Evolutionary conservation across 2,113 vertebrate species (phyloP).

Genomic region (cattle (Bos taurus)): DNA sequence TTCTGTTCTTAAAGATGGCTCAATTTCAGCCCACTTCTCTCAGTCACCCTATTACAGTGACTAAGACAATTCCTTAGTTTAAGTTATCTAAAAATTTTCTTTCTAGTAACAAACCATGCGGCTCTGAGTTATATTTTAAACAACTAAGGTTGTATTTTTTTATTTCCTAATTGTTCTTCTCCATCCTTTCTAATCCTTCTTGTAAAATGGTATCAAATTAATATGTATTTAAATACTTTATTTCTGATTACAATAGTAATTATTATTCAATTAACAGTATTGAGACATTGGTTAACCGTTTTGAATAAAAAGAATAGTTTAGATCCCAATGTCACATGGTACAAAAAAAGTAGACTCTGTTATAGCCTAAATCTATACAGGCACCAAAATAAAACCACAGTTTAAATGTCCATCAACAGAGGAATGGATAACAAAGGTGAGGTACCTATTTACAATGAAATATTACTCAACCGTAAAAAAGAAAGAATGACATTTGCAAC

Average conservation of each 20-base stretch:
- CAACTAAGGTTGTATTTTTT: neutral
- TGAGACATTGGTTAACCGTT: neutral
- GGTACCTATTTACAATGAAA: neutral
- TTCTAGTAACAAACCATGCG: neutral
- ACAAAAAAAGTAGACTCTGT: neutral
- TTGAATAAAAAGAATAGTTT: neutral
- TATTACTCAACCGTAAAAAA: neutral
- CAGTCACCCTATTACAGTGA: neutral
- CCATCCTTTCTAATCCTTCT: neutral
- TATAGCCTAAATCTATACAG: neutral
- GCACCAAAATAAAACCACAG: neutral
- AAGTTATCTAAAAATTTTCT: neutral
- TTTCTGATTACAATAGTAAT: neutral
- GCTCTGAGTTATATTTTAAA: neutral
- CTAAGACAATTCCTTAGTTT: neutral
- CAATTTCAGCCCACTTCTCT: neutral
- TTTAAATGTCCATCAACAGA: neutral
- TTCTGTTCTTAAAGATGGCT: neutral
- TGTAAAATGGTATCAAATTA: neutral
- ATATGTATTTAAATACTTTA: neutral
- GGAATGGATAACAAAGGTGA: neutral
- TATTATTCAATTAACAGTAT: neutral
- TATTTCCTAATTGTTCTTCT: neutral
- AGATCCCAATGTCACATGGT: neutral
- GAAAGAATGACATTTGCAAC: neutral